Evolutionary conservation across 2,888 invertebrate genomes (phyloP), one percentile per base, ranked within the genome.

Genomic region (Leucania comma): DNA sequence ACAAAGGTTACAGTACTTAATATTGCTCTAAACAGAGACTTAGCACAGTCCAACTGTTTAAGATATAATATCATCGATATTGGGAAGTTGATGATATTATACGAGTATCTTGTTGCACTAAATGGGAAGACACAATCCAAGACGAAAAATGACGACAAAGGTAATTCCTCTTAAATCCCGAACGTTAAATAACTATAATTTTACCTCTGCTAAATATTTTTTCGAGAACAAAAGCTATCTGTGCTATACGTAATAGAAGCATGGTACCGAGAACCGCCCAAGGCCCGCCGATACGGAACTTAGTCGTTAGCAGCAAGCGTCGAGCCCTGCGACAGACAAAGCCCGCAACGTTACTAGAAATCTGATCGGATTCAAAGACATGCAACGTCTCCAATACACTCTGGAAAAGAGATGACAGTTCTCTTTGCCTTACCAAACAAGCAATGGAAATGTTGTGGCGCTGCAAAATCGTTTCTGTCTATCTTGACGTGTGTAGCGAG

Each of bases 221-320:
- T 32, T 42, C 24, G 2, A 46, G 32, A 32, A 63, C 50, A 29
- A 60, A 48, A 57, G 53, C 51, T 61, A 38, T n/a, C 38, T 26
- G 46, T 29, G n/a, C n/a, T 38, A 59, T 42, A 62, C 53, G 38
- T 24, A 46, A 60, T 54, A 61, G 57, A 57, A 56, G 42, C 50
- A 17, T 81, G 82, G 72, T 65, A 70, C 78, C 70, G 73, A 75
- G 81, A 86, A 89, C 65, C 78, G 87, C 91, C 87, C 73, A 72
- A 81, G 88, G 91, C 87, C 78, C 73, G 83, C 77, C 71, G 84
- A 89, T 89, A 89, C 85, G 86, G 87, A 90, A 90, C 87, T 90
- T 81, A 84, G 87, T 90, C 89, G 87, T 89, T 87, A 87, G 86
- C 77, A 76, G 80, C 78, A 83, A 82, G 77, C 85, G 78, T 78